Evolutionary conservation across 2,888 invertebrate species (phyloP), one percentile per base, ranked within the genome.

Genomic region (Bombyx huttoni): DNA sequence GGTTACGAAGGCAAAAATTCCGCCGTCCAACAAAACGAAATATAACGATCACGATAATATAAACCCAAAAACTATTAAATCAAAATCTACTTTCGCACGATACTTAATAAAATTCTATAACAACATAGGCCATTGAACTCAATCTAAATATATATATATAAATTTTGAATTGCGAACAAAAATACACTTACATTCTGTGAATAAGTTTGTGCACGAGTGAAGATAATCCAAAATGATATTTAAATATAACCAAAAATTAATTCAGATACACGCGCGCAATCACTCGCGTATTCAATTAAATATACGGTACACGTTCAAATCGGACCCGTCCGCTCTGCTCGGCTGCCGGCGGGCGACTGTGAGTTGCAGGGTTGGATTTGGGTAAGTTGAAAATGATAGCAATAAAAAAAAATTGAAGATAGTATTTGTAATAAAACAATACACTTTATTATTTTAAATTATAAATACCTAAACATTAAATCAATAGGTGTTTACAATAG

Each of bases 281-380:
- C 70, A 69, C 70, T 60, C 68, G 67, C 71, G 70, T 58, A 56
- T 55, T 58, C 50, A 49, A 24, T 54, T 56, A 57, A 52, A 52
- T 52, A 47, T 45, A 1, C 24, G 24, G 3, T 56, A 58, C 53
- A 8, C 47, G n/a, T 24, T 24, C 5, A 3, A 5, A 24, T 24
- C 48, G 47, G 57, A 65, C 62, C 58, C 71, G 68, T 64, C 67
- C 67, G 58, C 63, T 55, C 56, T 47, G 48, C 51, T 57, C 65
- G 63, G 63, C 54, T 61, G 54, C 55, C 52, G 52, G 53, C 56
- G 58, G 54, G 14, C 49, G 56, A 67, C 67, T 67, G 64, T 62
- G 54, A n/a, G n/a, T n/a, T n/a, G n/a, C n/a, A n/a, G n/a, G n/a
- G n/a, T n/a, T n/a, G n/a, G n/a, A n/a, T n/a, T n/a, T n/a, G n/a